These are phyloP conservation scores for Nyctereutes procyonoides DNA, from an alignment of 2,113 vertebrate genomes.

Conservation along the genomic window DNA sequence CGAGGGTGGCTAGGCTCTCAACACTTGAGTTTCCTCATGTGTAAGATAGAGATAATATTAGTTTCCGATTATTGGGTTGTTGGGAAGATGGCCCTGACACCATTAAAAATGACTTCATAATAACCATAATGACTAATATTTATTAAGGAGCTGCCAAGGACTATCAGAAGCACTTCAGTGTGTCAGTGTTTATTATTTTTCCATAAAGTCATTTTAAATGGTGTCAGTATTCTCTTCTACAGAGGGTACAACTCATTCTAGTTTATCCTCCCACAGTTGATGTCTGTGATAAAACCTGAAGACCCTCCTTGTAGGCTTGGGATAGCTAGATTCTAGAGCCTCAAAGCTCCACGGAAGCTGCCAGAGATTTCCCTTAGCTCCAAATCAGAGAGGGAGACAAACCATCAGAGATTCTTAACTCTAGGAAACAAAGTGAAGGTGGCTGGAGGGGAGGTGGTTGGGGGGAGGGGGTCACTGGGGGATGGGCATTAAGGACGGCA, in stretches of 20 bases:
- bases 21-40: neutral
- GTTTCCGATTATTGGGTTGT: neutral
- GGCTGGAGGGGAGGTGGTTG: neutral
- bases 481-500: neutral
- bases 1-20: neutral
- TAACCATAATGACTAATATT: neutral
- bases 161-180: neutral
- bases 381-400: neutral
- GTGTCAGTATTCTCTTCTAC: neutral
- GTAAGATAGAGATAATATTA: neutral
- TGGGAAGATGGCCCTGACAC: neutral
- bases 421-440: neutral
- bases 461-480: neutral
- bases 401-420: neutral
- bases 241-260: rapidly evolving
- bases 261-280: neutral
- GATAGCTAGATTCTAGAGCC: neutral
- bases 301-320: neutral
- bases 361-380: neutral
- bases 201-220: neutral
- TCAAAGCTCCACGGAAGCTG: neutral
- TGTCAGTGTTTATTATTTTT: neutral
- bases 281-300: neutral
- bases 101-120: neutral
- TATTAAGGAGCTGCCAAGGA: neutral